Evolutionary conservation across 2,113 vertebrate species (phyloP).

Genomic region (Loxodonta africana): DNA sequence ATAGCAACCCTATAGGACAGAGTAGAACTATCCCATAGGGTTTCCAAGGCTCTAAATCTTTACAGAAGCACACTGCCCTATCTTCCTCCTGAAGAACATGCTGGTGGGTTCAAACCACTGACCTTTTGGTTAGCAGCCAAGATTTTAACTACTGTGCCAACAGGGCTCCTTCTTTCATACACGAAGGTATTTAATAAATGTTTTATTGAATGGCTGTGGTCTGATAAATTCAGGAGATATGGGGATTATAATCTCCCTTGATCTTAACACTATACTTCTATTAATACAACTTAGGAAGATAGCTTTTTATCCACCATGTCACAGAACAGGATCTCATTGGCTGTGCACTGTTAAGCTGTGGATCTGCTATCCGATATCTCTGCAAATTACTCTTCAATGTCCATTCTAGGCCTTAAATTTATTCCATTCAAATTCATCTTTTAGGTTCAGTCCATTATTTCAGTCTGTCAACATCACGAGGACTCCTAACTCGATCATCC

Average conservation of each 20-base stretch:
- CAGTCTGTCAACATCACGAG: constrained; percentile 9
- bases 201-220: constrained; percentile 53
- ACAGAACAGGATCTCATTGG: constrained; percentile 61
- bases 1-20: too few species aligned
- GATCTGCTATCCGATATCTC: not conserved
- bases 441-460: constrained; percentile 19
- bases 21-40: too few species aligned
- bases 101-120: too few species aligned
- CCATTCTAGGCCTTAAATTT: constrained; percentile 27
- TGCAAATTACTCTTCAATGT: constrained; percentile 58
- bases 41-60: too few species aligned
- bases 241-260: constrained; percentile 53
- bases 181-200: constrained; percentile 58
- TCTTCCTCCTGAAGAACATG: too few species aligned
- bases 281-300: constrained; percentile 39
- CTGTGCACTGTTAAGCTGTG: constrained; percentile 36
- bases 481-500: not conserved
- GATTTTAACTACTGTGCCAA: too few species aligned
- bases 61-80: too few species aligned
- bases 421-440: constrained; percentile 53
- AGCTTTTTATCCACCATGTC: constrained; percentile 55
- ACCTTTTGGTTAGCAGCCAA: too few species aligned
- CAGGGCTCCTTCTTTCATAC: not conserved
- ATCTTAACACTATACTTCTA: constrained; percentile 54
- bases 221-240: constrained; percentile 66